Conservation (phyloP, 2,888 invertebrate genomes). For the Microctonus hyperodae region DNA sequence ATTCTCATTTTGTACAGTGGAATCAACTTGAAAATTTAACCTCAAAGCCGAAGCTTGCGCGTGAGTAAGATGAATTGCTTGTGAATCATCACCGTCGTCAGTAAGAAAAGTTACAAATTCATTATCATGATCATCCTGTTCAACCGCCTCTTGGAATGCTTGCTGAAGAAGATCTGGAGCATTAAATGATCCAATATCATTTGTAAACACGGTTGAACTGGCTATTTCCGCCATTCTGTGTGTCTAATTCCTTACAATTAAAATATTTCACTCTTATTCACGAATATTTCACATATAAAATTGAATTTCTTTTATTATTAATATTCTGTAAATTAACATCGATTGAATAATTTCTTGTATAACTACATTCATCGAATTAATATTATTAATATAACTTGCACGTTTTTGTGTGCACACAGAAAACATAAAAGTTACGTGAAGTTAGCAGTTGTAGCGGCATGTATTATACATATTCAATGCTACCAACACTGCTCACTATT, state of each 20-base stretch:
- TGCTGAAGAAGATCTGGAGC: constrained; percentile 56
- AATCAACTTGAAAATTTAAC: constrained; percentile 56
- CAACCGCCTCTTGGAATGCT: constrained; percentile 57
- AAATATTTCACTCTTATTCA: not conserved
- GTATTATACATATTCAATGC: no score
- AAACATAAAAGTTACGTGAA: not conserved
- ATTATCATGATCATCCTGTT: constrained; percentile 50
- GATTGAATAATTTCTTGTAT: not conserved
- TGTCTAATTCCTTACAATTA: not conserved
- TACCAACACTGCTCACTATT: no score
- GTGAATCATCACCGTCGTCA: constrained; percentile 51
- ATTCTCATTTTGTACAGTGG: constrained; percentile 40
- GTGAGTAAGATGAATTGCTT: constrained; percentile 58
- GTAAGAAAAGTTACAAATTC: constrained; percentile 58
- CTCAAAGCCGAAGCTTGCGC: constrained; percentile 60
- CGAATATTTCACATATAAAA: not conserved
- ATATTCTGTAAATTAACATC: not conserved
- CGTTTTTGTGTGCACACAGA: not conserved
- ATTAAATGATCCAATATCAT: constrained; percentile 45
- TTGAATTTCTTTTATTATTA: not conserved
- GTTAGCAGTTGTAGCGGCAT: not conserved
- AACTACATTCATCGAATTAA: not conserved
- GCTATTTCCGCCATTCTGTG: constrained; percentile 51
- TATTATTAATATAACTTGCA: not conserved
- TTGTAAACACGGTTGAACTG: constrained; percentile 53